phyloP scores from a whole-genome alignment of 2,888 invertebrate genomes.

The Ophioninae sp. region DNA sequence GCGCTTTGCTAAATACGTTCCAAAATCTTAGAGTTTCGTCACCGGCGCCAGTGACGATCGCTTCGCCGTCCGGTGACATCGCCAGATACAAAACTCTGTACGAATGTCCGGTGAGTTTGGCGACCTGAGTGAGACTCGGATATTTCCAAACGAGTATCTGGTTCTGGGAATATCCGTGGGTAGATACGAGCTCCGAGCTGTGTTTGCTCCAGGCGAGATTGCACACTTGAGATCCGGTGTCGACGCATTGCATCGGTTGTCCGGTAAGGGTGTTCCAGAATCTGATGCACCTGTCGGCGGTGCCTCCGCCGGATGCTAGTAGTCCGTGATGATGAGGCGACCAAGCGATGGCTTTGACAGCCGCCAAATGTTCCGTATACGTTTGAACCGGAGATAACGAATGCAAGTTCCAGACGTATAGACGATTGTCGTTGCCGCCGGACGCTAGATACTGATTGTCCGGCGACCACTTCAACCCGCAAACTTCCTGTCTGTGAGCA shows the following conservation, averaged over 20 bases:
- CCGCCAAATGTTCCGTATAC: conserved; percentile 97
- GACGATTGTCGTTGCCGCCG: conserved; percentile 98
- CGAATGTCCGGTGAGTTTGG: conserved; percentile 98
- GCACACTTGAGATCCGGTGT: conserved; percentile 98
- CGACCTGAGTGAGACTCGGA: conserved; percentile 97
- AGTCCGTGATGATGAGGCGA: conserved; percentile 99
- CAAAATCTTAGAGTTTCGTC: conserved; percentile 99
- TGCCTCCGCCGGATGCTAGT: conserved; percentile 99
- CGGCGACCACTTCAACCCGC: conserved; percentile 99
- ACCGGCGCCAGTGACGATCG: conserved; percentile 99
- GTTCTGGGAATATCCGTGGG: conserved; percentile 99
- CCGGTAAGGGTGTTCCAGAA: conserved; percentile 99
- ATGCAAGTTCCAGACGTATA: conserved; percentile 96
- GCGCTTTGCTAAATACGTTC: conserved; percentile 99
- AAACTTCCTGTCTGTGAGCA: conserved; percentile 97
- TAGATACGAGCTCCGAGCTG: conserved; percentile 97
- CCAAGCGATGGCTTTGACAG: conserved; percentile 99
- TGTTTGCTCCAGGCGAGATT: conserved; percentile 99
- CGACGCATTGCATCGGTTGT: conserved; percentile 98
- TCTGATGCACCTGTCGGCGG: conserved; percentile 97
- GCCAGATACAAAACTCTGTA: conserved; percentile 97
- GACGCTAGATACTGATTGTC: conserved; percentile 98
- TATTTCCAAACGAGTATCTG: conserved; percentile 99
- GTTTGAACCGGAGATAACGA: conserved; percentile 95
- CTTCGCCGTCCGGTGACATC: conserved; percentile 98